Conservation (phyloP, 2,888 invertebrate species). For the Craniophora ligustri region DNA sequence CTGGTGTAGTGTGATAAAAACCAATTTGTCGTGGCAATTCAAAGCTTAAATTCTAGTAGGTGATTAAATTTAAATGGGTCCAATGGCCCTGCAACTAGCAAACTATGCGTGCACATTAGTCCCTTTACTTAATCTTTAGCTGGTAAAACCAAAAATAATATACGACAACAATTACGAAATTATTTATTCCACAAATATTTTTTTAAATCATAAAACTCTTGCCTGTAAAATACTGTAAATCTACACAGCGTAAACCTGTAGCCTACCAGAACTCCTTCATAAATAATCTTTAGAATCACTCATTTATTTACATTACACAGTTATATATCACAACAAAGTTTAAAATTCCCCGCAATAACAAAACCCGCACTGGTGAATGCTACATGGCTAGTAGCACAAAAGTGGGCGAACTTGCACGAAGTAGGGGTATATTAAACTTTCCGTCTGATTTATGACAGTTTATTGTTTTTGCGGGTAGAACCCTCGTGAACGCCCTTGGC, state of each 20-base stretch:
- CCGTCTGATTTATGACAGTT: slow-evolving; percentile 78
- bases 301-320: slow-evolving; percentile 57
- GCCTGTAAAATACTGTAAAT: slow-evolving; percentile 25
- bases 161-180: neutral
- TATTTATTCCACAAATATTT: neutral
- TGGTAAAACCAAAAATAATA: no score
- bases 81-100: no score
- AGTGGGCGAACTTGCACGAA: slow-evolving; percentile 59
- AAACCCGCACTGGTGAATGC: slow-evolving; percentile 44
- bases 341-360: slow-evolving; percentile 56
- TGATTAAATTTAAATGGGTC: no score
- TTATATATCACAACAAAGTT: slow-evolving; percentile 55
- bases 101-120: no score
- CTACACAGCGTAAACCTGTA: slow-evolving; percentile 14
- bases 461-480: slow-evolving; percentile 72
- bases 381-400: slow-evolving; percentile 47
- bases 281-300: slow-evolving; percentile 51
- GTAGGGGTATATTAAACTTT: slow-evolving; percentile 77
- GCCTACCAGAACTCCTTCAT: slow-evolving; percentile 36
- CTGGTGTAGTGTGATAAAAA: no score
- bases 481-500: slow-evolving; percentile 52
- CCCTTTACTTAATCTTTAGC: no score
- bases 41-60: no score
- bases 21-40: no score
- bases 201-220: slow-evolving; percentile 2